Evolutionary conservation across 2,113 vertebrate genomes (phyloP).

Genomic region (Gallinago jamesoni): DNA sequence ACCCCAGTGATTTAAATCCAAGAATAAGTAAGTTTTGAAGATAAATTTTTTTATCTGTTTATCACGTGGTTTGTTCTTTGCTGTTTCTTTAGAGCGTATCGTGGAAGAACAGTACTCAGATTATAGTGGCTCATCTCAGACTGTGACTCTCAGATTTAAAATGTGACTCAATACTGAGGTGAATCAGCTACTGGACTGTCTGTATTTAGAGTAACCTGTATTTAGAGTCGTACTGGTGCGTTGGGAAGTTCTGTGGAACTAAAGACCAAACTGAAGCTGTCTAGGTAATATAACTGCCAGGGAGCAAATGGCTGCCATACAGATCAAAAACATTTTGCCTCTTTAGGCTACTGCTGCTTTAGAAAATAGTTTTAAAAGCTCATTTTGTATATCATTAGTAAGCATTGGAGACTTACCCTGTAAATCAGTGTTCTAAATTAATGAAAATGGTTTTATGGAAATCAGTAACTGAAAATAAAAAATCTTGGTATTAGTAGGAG

Average conservation of each 20-base stretch:
- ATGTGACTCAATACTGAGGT: neutral
- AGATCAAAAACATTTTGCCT: neutral
- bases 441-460: neutral
- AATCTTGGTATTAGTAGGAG: neutral
- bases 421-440: neutral
- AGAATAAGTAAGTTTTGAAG: constrained; percentile 82
- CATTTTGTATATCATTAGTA: neutral
- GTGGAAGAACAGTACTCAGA: neutral
- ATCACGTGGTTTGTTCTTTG: neutral
- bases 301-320: neutral
- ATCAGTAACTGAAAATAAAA: neutral
- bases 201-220: neutral
- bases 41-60: neutral
- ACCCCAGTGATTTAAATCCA: constrained; percentile 82
- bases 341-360: neutral
- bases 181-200: neutral
- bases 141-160: neutral
- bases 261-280: neutral
- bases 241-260: neutral
- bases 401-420: neutral
- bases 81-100: neutral
- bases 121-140: neutral
- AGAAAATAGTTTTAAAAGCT: neutral
- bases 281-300: neutral
- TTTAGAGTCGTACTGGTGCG: neutral